phyloP scores from a whole-genome alignment of 2,797 vertebrate genomes.

The Onychomys torridus region DNA sequence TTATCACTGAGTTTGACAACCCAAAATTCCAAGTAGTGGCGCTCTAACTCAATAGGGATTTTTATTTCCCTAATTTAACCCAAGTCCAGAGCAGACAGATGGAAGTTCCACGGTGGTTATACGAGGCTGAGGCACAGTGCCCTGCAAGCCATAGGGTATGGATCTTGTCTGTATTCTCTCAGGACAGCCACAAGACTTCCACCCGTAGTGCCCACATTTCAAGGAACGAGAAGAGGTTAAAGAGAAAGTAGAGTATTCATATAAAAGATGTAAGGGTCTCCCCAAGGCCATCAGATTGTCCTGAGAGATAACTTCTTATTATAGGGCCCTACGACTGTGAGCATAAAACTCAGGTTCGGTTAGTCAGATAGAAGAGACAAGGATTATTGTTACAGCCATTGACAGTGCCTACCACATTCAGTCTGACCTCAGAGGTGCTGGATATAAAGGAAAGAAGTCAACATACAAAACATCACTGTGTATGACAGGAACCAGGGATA shows the following conservation, averaged over 20 bases:
- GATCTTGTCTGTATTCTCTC: neutral
- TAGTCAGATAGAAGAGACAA: neutral
- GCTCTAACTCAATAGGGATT: neutral
- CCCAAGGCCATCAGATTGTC: neutral
- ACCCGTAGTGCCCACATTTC: neutral
- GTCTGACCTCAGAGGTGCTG: neutral
- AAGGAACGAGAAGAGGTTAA: neutral
- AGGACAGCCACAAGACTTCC: neutral
- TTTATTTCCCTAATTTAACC: neutral
- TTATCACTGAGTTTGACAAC: neutral
- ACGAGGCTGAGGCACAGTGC: neutral
- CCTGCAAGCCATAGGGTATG: neutral
- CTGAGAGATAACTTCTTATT: neutral
- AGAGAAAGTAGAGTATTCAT: neutral
- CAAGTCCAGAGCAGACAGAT: neutral
- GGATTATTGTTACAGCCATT: neutral
- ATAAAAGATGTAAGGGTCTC: neutral
- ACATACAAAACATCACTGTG: neutral
- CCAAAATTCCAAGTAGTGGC: neutral
- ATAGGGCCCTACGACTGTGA: neutral
- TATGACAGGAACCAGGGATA: neutral
- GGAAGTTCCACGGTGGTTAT: neutral
- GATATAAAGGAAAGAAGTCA: slow-evolving; percentile 33
- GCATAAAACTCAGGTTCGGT: neutral
- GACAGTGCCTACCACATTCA: neutral